phyloP scores from a whole-genome alignment of 2,113 vertebrate species.

The Centropus bengalensis region DNA sequence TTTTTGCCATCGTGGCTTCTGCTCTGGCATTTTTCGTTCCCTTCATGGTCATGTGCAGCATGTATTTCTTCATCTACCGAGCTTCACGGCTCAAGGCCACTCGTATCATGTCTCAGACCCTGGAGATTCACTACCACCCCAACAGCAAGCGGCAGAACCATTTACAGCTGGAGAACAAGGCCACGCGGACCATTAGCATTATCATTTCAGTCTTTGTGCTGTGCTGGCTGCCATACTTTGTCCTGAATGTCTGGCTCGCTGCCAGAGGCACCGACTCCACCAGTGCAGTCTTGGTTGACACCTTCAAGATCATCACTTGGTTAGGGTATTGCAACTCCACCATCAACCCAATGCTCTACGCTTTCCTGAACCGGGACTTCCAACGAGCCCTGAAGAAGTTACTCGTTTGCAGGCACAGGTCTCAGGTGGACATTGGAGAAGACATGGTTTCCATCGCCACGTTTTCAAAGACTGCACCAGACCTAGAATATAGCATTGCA shows the following conservation, averaged over 20 bases:
- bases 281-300: constrained; percentile 25
- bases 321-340: constrained; percentile 77
- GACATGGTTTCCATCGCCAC: constrained; percentile 80
- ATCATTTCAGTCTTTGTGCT: constrained; percentile 87
- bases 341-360: constrained; percentile 76
- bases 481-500: constrained; percentile 18
- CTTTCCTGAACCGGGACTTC: constrained; percentile 76
- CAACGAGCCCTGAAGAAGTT: constrained; percentile 82
- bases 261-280: constrained; percentile 73
- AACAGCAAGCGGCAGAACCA: constrained; percentile 77
- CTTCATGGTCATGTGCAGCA: constrained; percentile 77
- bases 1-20: constrained; percentile 76
- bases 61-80: constrained; percentile 80
- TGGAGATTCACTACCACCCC: constrained; percentile 78
- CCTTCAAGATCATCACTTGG: constrained; percentile 78
- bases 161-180: constrained; percentile 83
- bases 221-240: constrained; percentile 92
- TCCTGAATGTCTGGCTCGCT: constrained; percentile 84
- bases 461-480: constrained; percentile 74
- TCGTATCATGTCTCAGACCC: constrained; percentile 70
- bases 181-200: constrained; percentile 77
- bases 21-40: constrained; percentile 75
- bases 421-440: constrained; percentile 74
- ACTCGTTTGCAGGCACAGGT: constrained; percentile 76
- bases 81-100: constrained; percentile 75